A percentile compares a stretch with the other conserved stretches of the same genome.
Evolutionary conservation across 1,140 invertebrate genomes (phyloP).

Genomic region (Drosophila burlai): DNA sequence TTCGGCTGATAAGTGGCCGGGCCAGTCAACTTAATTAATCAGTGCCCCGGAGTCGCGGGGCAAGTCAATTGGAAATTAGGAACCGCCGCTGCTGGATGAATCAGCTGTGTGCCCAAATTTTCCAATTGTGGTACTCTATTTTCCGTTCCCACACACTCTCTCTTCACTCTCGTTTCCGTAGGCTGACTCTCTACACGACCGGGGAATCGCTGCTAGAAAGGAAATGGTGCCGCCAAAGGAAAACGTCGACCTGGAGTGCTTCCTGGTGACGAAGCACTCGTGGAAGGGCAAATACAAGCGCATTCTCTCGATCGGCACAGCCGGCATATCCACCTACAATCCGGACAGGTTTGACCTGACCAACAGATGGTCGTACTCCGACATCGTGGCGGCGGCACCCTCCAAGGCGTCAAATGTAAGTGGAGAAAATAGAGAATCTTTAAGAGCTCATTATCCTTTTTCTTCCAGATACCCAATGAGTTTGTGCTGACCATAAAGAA

Average conservation of each 20-base stretch:
- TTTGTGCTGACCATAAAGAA: constrained; percentile 96
- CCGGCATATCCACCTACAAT: constrained; percentile 98
- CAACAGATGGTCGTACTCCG: constrained; percentile 96
- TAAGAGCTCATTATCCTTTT: not conserved
- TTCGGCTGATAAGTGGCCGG: constrained; percentile 62
- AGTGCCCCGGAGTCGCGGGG: constrained; percentile 34
- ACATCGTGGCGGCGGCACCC: constrained; percentile 92
- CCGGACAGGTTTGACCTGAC: constrained; percentile 96
- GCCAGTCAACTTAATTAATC: constrained; percentile 60
- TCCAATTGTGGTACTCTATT: constrained; percentile 3
- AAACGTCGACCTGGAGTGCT: constrained; percentile 96
- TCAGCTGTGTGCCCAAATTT: constrained; percentile 44
- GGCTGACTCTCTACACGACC: constrained; percentile 13
- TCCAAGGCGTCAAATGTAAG: constrained; percentile 84
- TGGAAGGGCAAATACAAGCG: constrained; percentile 99
- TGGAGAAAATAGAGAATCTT: not conserved
- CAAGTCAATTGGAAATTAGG: constrained; percentile 40
- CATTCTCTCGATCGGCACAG: constrained; percentile 98
- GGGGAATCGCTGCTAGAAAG: constrained; percentile 26
- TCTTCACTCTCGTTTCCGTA: constrained; percentile 3
- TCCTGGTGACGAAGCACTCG: constrained; percentile 97
- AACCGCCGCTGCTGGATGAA: constrained; percentile 34
- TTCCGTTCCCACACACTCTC: constrained; percentile 36
- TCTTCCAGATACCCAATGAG: constrained; percentile 87
- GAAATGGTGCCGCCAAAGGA: constrained; percentile 93